Percentiles rank a stretch among this genome's conserved stretches.
These are phyloP conservation scores for Brachyhypopomus gauderio DNA, from an alignment of 2,113 vertebrate species.

Conservation along the genomic window DNA sequence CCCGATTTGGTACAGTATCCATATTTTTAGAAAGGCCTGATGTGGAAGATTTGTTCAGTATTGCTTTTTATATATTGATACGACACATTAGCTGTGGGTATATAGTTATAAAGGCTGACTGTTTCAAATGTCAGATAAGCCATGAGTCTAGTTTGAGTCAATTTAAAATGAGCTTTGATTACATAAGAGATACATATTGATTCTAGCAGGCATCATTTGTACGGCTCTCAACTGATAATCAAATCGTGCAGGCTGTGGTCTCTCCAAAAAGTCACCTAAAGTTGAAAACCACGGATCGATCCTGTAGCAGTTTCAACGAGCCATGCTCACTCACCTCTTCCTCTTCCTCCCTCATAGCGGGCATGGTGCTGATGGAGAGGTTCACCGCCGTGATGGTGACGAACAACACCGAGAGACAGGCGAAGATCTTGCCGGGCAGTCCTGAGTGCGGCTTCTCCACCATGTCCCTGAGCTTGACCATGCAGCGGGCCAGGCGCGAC, in stretches of 20 bases:
- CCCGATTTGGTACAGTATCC: neutral
- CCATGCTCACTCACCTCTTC: conserved; percentile 83
- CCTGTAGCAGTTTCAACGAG: neutral
- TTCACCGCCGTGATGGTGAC: conserved; percentile 97
- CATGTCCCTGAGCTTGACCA: conserved; percentile 93
- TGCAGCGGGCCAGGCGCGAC: conserved; percentile 79
- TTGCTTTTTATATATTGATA: neutral
- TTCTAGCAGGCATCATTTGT: too few species aligned
- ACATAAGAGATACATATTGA: too few species aligned
- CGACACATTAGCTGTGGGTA: too few species aligned
- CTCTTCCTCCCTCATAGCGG: conserved; percentile 91
- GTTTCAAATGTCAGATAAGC: too few species aligned
- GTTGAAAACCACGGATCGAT: too few species aligned
- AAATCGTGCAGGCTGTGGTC: too few species aligned
- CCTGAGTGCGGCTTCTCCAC: conserved; percentile 97
- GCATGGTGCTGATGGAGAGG: conserved; percentile 98
- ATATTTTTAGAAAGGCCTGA: neutral
- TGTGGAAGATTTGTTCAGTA: neutral
- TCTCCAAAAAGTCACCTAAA: too few species aligned
- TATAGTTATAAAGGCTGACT: too few species aligned
- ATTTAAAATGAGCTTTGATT: too few species aligned
- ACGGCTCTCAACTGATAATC: too few species aligned
- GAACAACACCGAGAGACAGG: conserved; percentile 94
- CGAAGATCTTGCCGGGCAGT: conserved; percentile 96
- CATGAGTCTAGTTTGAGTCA: too few species aligned